Conservation (phyloP, 2,113 vertebrate species). For the Sinocyclocheilus anophthalmus region DNA sequence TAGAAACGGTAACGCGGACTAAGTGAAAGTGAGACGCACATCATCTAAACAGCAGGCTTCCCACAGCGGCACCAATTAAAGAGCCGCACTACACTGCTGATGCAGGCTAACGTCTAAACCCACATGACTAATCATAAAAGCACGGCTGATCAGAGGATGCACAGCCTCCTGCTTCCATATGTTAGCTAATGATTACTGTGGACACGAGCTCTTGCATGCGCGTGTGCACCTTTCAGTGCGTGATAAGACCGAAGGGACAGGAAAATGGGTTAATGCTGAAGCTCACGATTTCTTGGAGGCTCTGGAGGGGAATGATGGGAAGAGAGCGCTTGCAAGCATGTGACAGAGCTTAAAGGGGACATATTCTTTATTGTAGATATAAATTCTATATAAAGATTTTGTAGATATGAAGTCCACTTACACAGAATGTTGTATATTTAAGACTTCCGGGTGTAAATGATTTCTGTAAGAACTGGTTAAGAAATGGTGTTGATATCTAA, state of each 20-base stretch:
- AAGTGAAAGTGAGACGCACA: background rate
- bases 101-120: conserved; percentile 24
- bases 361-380: background rate
- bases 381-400: background rate
- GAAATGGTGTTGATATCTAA: background rate
- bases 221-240: background rate
- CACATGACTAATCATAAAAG: conserved; percentile 24
- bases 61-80: conserved; percentile 25
- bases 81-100: conserved; percentile 12
- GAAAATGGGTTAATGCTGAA: background rate
- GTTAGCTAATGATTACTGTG: conserved; percentile 22
- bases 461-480: background rate
- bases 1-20: background rate
- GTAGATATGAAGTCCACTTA: too few relatives aligned
- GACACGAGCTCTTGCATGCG: background rate
- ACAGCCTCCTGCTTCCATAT: background rate
- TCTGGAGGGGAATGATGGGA: background rate
- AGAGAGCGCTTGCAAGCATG: background rate
- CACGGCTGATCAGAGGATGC: background rate
- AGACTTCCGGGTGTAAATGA: background rate
- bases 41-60: background rate
- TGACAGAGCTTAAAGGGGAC: background rate
- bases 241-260: conserved; percentile 2
- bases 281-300: background rate
- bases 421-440: background rate